Evolutionary conservation across 2,888 invertebrate genomes (phyloP).

Genomic region (Dasysyrphus albostriatus): DNA sequence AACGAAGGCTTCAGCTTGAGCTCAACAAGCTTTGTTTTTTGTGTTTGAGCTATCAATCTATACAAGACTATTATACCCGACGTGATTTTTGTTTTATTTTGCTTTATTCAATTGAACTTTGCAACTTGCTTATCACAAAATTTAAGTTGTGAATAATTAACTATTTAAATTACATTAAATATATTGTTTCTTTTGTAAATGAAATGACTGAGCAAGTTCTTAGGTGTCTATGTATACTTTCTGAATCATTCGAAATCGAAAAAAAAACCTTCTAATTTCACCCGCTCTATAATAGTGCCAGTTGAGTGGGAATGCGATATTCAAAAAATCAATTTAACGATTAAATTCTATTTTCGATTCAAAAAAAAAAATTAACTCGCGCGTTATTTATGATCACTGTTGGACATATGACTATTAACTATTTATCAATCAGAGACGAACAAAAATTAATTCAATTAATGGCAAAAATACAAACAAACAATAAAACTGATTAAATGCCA

Average conservation of each 20-base stretch:
- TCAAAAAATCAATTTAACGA: constrained; percentile 17
- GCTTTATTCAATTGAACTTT: constrained; percentile 51
- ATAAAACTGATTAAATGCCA: constrained; percentile 31
- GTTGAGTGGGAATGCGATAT: not conserved
- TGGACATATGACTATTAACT: constrained; percentile 10
- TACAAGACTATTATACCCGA: not conserved
- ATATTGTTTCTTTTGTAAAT: constrained; percentile 4
- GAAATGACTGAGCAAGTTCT: not conserved
- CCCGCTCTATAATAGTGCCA: not conserved
- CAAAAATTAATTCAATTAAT: constrained; percentile 12
- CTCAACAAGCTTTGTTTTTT: constrained; percentile 11
- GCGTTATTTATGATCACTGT: not conserved
- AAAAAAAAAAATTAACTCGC: not conserved
- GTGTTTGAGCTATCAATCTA: not conserved
- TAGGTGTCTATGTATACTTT: not conserved
- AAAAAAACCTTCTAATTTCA: not conserved
- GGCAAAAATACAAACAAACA: not conserved
- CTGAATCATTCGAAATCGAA: constrained; percentile 13
- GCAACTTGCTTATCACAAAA: constrained; percentile 57
- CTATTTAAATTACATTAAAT: constrained; percentile 27
- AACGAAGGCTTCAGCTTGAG: constrained; percentile 16
- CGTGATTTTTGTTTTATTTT: constrained; percentile 28
- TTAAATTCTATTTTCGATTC: not conserved
- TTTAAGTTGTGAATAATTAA: constrained; percentile 11
- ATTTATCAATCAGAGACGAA: not conserved